These are phyloP conservation scores for Todus mexicanus DNA, from an alignment of 2,797 vertebrate genomes.

Conservation along the genomic window DNA sequence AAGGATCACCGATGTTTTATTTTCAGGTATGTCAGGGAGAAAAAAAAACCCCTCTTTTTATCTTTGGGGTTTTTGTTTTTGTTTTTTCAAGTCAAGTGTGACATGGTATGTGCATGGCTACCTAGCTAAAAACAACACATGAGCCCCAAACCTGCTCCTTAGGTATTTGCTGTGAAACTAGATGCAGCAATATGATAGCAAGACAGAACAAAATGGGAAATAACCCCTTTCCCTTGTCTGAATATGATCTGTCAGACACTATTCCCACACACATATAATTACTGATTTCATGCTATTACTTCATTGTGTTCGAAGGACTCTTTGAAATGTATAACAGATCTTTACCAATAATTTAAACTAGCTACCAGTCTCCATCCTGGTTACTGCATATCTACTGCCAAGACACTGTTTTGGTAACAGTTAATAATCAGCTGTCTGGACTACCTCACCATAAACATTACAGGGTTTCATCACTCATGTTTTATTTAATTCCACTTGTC, in stretches of 20 bases:
- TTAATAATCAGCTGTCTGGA: constrained; percentile 79
- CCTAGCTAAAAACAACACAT: neutral
- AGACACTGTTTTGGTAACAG: constrained; percentile 76
- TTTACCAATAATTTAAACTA: constrained; percentile 56
- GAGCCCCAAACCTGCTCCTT: neutral
- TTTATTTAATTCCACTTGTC: constrained; percentile 82
- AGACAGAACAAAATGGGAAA: constrained; percentile 31
- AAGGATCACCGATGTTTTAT: neutral
- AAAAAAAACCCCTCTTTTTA: fast-evolving
- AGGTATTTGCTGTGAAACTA: constrained; percentile 44
- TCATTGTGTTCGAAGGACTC: neutral
- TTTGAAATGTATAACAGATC: constrained; percentile 24
- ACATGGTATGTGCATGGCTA: neutral
- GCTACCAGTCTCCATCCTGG: constrained; percentile 57
- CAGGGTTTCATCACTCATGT: constrained; percentile 77
- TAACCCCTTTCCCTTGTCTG: neutral
- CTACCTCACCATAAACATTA: constrained; percentile 75
- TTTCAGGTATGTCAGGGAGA: neutral
- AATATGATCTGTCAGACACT: neutral
- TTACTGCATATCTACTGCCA: constrained; percentile 67
- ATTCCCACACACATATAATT: neutral
- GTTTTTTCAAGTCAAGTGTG: neutral
- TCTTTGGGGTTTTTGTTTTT: neutral
- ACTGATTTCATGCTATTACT: constrained; percentile 11
- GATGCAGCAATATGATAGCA: neutral